Base-by-base conservation (phyloP, 2,888 invertebrate species). In the Caenorhabditis japonica region DNA sequence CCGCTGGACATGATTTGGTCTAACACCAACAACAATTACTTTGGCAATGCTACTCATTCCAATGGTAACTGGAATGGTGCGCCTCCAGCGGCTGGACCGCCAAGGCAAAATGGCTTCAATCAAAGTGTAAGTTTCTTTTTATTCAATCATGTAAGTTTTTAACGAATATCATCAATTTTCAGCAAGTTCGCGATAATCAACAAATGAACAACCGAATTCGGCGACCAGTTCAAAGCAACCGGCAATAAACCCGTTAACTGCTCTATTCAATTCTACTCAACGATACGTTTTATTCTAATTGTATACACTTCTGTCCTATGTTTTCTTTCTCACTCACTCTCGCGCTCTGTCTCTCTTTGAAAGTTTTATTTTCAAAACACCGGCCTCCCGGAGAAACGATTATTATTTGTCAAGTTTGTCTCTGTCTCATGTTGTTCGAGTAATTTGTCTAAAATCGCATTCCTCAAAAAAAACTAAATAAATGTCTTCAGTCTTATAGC, bases 161-260 rank as follows among this genome's bases (percentile, higher is more conserved):
- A 30, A 13, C 19, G 27, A 12, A 8, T 44, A 36, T 17, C 5
- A 34, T n/a, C 10, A 15, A 25, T 39, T 73, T 73, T 61, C 66
- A 73, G 66, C 56, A 53, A 55, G 38, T 27, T 30, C 70, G 62
- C 52, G 62, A 71, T 27, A 66, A 58, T 51, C 62, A 52, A 46
- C 71, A 66, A 55, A 59, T 73, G 73, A 66, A 66, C 66, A 66
- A 73, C 52, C 73, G 73, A 27, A 66, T 73, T 49, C 66, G 73
- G 39, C 66, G 66, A 23, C 59, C 58, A 43, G 38, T 71, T 46
- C 72, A 64, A 71, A 59, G 64, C 47, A 66, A 59, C 53, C 64
- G 72, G 44, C 71, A 71, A 59, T 71, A 47, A 62, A 39, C 43
- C 38, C 3, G 25, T 34, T 38, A 44, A 41, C 34, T 46, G 15